Percentiles rank a stretch among this genome's conserved stretches.
These are phyloP conservation scores for Mechanitis messenoides DNA, from an alignment of 2,888 invertebrate genomes.

Conservation along the genomic window DNA sequence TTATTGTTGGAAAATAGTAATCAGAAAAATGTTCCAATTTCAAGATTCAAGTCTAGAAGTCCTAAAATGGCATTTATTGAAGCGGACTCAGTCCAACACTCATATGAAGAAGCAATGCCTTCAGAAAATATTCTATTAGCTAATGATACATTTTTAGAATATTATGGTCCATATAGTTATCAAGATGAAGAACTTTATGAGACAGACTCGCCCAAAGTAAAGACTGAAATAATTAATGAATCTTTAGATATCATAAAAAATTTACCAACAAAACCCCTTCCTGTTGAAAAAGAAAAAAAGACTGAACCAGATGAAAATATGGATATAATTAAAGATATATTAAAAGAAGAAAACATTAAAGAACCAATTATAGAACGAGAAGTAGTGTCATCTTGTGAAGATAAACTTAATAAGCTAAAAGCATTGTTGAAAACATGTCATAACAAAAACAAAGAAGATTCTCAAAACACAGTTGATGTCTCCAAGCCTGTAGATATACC, in stretches of 20 bases:
- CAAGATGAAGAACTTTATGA: slow-evolving; percentile 41
- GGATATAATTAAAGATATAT: slow-evolving; percentile 21
- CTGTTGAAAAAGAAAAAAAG: slow-evolving; percentile 7
- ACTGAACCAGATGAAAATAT: slow-evolving; percentile 16
- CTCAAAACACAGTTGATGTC: slow-evolving; percentile 4
- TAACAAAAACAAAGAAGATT: slow-evolving; percentile 5
- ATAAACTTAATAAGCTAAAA: slow-evolving; percentile 57
- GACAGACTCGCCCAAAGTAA: slow-evolving; percentile 43
- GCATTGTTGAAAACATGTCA: slow-evolving; percentile 32
- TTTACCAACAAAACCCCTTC: slow-evolving; percentile 13
- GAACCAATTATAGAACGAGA: slow-evolving; percentile 9
- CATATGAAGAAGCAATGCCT: slow-evolving; percentile 59
- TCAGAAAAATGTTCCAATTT: slow-evolving; percentile 33
- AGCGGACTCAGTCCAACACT: slow-evolving; percentile 48
- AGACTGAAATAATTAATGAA: slow-evolving; percentile 39
- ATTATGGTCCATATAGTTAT: slow-evolving; percentile 41
- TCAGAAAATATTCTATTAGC: slow-evolving; percentile 54
- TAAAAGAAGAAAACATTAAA: neutral
- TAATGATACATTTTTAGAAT: slow-evolving; percentile 44
- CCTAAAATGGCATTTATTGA: slow-evolving; percentile 53
- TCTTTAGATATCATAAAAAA: slow-evolving; percentile 35
- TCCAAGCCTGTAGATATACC: slow-evolving; percentile 23
- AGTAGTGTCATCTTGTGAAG: slow-evolving; percentile 55
- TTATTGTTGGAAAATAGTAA: slow-evolving; percentile 41
- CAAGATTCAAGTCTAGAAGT: slow-evolving; percentile 32